phyloP scores from a whole-genome alignment of 2,888 invertebrate species.

The Endotricha flammealis region DNA sequence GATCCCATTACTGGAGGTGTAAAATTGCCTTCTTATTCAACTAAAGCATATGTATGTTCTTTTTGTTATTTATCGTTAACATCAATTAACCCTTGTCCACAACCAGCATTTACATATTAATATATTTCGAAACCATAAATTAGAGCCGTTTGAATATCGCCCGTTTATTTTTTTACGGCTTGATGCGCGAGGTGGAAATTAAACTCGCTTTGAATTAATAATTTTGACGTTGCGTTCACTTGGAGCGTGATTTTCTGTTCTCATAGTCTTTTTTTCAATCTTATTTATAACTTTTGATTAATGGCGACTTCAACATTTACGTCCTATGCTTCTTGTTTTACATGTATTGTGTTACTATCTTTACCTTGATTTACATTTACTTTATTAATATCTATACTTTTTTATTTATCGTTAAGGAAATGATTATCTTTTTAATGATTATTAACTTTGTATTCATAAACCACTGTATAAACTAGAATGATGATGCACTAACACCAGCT shows the following conservation, averaged over 20 bases:
- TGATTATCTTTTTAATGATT: no score
- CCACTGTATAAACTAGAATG: no score
- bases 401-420: no score
- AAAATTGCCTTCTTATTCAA: conserved; percentile 44
- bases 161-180: conserved; percentile 30
- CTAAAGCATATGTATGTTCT: conserved; percentile 23
- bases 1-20: conserved; percentile 45
- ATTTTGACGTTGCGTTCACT: conserved; percentile 37
- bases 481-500: no score
- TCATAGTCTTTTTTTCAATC: conserved; percentile 12
- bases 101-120: conserved; percentile 54
- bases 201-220: conserved; percentile 50
- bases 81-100: conserved; percentile 60
- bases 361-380: conserved; percentile 6
- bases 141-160: conserved; percentile 37
- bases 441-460: no score
- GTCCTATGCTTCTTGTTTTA: conserved; percentile 10
- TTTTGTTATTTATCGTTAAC: conserved; percentile 58
- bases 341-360: conserved; percentile 7
- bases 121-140: conserved; percentile 54
- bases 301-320: conserved; percentile 11
- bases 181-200: conserved; percentile 37
- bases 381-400: background rate
- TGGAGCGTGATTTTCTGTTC: conserved; percentile 14
- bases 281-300: conserved; percentile 19